phyloP scores from a whole-genome alignment of 23 tunicate species.

The Clavelina lepadiformis region DNA sequence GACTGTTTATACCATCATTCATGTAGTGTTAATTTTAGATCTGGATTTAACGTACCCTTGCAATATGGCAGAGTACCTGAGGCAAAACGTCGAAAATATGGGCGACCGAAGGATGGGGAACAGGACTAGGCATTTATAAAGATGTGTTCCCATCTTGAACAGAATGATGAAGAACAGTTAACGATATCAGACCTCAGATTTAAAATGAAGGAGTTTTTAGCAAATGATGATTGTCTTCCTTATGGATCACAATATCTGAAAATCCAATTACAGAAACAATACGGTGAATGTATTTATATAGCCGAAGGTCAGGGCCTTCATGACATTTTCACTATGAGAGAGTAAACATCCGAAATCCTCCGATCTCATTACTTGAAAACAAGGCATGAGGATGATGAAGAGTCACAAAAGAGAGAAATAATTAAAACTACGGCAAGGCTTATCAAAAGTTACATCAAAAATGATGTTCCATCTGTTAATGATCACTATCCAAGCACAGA shows the following conservation, averaged over 20 bases:
- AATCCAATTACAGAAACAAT: no score
- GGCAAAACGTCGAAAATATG: not conserved
- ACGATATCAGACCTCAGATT: not conserved
- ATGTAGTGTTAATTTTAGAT: not conserved
- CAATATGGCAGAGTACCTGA: not conserved
- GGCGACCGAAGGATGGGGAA: not conserved
- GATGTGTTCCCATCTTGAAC: not conserved
- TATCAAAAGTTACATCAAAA: no score
- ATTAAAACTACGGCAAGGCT: slow-evolving; percentile 5
- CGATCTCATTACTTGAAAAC: no score
- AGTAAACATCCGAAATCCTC: no score
- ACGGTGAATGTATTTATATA: no score
- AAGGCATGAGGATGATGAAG: not conserved
- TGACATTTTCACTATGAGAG: no score
- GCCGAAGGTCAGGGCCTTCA: no score
- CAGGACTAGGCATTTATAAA: no score
- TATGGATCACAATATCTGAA: slow-evolving; percentile 1
- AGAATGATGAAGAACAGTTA: not conserved
- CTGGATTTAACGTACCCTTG: not conserved
- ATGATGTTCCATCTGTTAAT: no score
- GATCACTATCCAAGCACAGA: no score
- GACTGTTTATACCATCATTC: not conserved
- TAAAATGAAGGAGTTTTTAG: not conserved
- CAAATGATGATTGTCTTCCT: slow-evolving; percentile 1
- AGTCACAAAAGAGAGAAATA: not conserved